phyloP scores from a whole-genome alignment of 2,888 invertebrate species.

The Nomada fucata region DNA sequence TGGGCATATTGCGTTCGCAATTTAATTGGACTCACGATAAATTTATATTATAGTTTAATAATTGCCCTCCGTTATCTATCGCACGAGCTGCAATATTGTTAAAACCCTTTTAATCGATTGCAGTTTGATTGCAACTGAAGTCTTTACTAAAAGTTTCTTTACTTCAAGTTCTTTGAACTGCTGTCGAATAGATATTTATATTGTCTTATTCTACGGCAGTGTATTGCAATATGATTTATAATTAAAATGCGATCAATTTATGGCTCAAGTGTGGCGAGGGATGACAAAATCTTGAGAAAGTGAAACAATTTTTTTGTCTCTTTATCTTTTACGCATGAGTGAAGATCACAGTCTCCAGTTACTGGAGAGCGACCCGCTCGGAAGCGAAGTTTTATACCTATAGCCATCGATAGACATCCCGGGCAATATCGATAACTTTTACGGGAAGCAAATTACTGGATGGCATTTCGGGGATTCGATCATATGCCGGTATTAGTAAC shows the following conservation, averaged over 20 bases:
- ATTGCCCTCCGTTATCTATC: too few species aligned
- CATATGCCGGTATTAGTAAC: conserved; percentile 38
- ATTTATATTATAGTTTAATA: too few species aligned
- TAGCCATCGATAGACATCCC: conserved; percentile 58
- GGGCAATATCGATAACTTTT: conserved; percentile 68
- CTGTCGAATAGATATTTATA: too few species aligned
- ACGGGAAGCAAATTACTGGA: conserved; percentile 57
- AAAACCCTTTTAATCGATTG: too few species aligned
- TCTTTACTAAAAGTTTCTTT: too few species aligned
- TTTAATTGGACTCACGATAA: too few species aligned
- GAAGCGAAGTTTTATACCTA: conserved; percentile 51
- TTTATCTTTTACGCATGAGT: conserved; percentile 62
- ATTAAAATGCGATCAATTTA: conserved; percentile 12
- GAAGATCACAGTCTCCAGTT: conserved; percentile 56
- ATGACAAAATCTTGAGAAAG: conserved; percentile 36
- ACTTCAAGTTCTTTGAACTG: too few species aligned
- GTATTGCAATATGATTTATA: not conserved
- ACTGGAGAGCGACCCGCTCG: conserved; percentile 23
- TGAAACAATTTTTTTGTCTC: conserved; percentile 49
- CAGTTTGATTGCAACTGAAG: too few species aligned
- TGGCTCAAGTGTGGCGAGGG: not conserved
- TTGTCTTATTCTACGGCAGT: too few species aligned
- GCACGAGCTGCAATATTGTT: too few species aligned
- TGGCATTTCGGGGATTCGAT: conserved; percentile 40
- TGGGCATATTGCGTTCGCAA: too few species aligned